phyloP scores from a whole-genome alignment of 1,140 invertebrate species.

The Microplitis demolitor region DNA sequence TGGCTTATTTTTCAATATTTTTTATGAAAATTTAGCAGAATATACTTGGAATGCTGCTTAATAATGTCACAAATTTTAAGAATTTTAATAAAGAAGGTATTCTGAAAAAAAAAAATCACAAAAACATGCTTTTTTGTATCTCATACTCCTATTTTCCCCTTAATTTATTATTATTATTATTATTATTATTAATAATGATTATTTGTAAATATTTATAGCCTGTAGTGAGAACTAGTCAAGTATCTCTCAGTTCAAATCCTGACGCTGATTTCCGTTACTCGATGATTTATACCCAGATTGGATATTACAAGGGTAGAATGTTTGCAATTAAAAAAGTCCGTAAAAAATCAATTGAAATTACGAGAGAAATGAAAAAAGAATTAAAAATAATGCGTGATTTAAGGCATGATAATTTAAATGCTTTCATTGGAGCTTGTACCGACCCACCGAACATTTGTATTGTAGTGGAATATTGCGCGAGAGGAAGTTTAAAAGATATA shows the following conservation, averaged over 20 bases:
- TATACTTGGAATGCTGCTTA: too few relatives aligned
- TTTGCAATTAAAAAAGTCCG: constrained; percentile 86
- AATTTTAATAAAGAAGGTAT: too few relatives aligned
- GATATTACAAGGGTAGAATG: constrained; percentile 83
- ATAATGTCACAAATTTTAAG: too few relatives aligned
- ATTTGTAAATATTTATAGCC: constrained; percentile 51
- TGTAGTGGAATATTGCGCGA: constrained; percentile 87
- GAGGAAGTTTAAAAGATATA: constrained; percentile 91
- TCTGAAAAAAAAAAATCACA: too few relatives aligned
- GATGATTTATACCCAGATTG: constrained; percentile 85
- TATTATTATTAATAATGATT: too few relatives aligned
- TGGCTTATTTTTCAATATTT: too few relatives aligned
- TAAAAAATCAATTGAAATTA: constrained; percentile 88
- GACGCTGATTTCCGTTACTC: constrained; percentile 85
- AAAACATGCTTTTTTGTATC: too few relatives aligned
- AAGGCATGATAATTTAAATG: constrained; percentile 88
- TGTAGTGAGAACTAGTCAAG: constrained; percentile 79
- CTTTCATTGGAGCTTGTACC: constrained; percentile 92
- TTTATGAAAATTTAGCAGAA: too few relatives aligned
- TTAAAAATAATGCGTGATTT: constrained; percentile 92
- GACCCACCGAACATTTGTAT: constrained; percentile 89
- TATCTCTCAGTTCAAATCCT: constrained; percentile 83
- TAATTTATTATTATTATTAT: too few relatives aligned
- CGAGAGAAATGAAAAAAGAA: constrained; percentile 91
- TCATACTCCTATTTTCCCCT: too few relatives aligned